Evolutionary conservation across 1,140 invertebrate genomes (phyloP), one percentile per base, ranked within the genome.

Genomic region (Drosophila nebulosa): DNA sequence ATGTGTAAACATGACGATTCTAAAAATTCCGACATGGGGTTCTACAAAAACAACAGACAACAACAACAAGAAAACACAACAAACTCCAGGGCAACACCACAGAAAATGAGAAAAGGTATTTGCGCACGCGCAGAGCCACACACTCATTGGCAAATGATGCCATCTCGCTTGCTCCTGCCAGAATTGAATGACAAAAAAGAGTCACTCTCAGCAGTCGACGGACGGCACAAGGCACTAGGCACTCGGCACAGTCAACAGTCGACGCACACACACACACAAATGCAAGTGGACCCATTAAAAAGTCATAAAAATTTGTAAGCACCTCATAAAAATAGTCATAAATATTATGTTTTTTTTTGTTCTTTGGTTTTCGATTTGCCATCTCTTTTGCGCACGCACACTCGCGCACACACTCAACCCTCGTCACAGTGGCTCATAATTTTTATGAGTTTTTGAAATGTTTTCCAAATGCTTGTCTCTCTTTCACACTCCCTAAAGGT

Each of bases 241-340:
- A 32, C 30, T 12, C 9, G 30, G 24, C 24, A 24, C 24, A 24
- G 24, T n/a, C n/a, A n/a, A 30, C 64, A 61, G 73, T 65, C 64
- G 67, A 58, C 58, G 63, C 27, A 42, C 55, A 53, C 56, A 79
- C 27, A 42, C 55, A 53, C 56, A 79, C 27, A 42, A 66, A 60
- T 67, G 74, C 67, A 65, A 66, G 74, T 73, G 74, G 70, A 74
- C 78, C 90, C 83, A 91, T 91, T 91, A 91, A 91, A 91, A 90
- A 90, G 69, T 78, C 89, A 86, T 91, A 91, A 90, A 91, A 90
- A 91, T 91, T 90, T 91, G 90, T 91, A 91, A 91, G 85, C 90
- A 91, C 90, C 90, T 91, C 90, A 90, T 91, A 91, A 91, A 91
- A 91, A 86, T 84, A 84, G 90, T 90, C 90, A 91, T 91, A 91